These are phyloP conservation scores for Anabas testudineus DNA, from an alignment of 2,797 vertebrate species.

Conservation along the genomic window DNA sequence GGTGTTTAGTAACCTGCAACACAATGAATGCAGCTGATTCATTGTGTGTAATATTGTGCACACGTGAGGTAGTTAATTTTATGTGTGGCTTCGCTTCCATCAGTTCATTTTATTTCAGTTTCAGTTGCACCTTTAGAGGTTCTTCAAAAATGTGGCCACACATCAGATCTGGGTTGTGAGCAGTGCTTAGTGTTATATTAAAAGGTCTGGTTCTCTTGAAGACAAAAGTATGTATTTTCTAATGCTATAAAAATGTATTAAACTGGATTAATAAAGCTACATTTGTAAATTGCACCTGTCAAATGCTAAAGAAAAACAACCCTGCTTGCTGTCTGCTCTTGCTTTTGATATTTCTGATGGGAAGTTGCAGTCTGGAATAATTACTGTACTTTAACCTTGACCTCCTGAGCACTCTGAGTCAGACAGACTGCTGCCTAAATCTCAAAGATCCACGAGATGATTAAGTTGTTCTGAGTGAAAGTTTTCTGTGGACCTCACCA, in stretches of 20 bases:
- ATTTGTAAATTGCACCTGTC: too few relatives aligned
- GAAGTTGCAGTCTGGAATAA: constrained; percentile 1
- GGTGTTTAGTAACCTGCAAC: not conserved
- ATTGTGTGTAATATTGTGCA: constrained; percentile 1
- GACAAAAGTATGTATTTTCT: not conserved
- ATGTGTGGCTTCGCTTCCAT: not conserved
- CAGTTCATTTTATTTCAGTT: not conserved
- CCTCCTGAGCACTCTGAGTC: constrained; percentile 3
- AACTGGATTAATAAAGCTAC: not conserved
- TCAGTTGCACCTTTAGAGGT: constrained; percentile 13
- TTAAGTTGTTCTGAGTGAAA: not conserved
- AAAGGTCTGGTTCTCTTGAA: not conserved
- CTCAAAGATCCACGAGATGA: not conserved
- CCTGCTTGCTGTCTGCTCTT: too few relatives aligned
- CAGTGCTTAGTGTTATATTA: not conserved
- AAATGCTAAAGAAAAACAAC: too few relatives aligned
- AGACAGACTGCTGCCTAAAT: not conserved
- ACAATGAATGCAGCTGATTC: constrained; percentile 6
- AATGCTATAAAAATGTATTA: not conserved
- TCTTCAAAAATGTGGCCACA: not conserved
- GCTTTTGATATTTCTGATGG: constrained; percentile 8
- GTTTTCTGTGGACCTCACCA: not conserved
- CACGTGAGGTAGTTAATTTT: not conserved
- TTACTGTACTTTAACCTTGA: constrained; percentile 17
- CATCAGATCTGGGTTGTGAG: not conserved